A percentile compares a stretch with the other conserved stretches of the same genome.
phyloP scores from a whole-genome alignment of 2,797 vertebrate genomes.

The Botia kubotai region DNA sequence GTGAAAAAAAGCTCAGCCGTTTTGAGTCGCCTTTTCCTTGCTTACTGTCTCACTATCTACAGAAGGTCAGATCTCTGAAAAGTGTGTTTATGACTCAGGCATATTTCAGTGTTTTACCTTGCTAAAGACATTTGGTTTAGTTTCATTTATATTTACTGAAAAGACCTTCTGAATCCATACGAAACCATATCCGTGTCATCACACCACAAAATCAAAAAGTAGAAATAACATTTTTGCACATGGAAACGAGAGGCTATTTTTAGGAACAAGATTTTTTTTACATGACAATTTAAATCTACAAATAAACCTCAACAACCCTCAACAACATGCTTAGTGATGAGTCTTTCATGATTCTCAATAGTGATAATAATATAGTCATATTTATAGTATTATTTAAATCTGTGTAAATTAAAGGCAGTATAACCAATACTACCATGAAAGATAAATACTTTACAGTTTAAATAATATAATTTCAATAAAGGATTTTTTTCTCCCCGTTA shows the following conservation, averaged over 20 bases:
- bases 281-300: too few relatives aligned
- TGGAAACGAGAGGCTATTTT: background rate
- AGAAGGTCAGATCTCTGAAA: constrained; percentile 4
- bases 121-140: background rate
- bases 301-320: too few relatives aligned
- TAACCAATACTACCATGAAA: too few relatives aligned
- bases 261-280: background rate
- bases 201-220: background rate
- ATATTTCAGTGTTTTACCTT: background rate
- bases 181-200: constrained; percentile 2
- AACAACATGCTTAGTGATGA: too few relatives aligned
- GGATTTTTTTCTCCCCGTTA: too few relatives aligned
- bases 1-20: constrained; percentile 15
- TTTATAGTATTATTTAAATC: background rate
- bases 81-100: background rate
- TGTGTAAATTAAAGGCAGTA: background rate
- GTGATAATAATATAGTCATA: too few relatives aligned
- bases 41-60: background rate
- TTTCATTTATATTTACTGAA: background rate
- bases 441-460: too few relatives aligned
- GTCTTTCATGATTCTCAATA: too few relatives aligned
- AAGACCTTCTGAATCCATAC: background rate
- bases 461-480: too few relatives aligned
- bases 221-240: background rate
- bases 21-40: background rate